Conservation (phyloP, 1,140 invertebrate species). For the Megalonaias nervosa region DNA sequence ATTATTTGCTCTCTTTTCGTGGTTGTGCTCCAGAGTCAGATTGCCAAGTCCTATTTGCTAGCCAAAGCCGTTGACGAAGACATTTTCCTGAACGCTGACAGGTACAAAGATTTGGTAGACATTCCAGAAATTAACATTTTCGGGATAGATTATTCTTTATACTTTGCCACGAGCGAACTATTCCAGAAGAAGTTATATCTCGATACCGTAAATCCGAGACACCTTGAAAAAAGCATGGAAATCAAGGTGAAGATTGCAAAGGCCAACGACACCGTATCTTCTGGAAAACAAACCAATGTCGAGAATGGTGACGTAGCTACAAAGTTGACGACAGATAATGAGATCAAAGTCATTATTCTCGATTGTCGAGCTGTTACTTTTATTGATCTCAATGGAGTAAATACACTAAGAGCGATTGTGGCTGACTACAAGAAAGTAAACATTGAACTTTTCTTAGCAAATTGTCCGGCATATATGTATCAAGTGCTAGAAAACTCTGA, state of each 20-base stretch:
- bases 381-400: conserved; percentile 61
- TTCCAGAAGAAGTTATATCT: conserved; percentile 58
- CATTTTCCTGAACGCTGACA: conserved; percentile 25
- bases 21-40: conserved; percentile 50
- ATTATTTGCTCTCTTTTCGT: conserved; percentile 51
- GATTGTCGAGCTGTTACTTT: conserved; percentile 63
- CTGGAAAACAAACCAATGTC: neutral
- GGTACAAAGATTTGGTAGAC: conserved; percentile 73
- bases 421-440: conserved; percentile 37
- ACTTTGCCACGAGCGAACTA: conserved; percentile 66
- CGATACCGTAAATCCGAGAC: conserved; percentile 31
- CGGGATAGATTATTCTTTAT: conserved; percentile 60
- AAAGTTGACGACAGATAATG: conserved; percentile 8
- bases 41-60: conserved; percentile 25
- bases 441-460: conserved; percentile 26
- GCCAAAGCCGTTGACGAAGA: conserved; percentile 38
- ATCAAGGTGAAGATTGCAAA: neutral
- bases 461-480: neutral
- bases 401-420: conserved; percentile 48
- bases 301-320: conserved; percentile 13
- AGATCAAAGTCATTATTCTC: conserved; percentile 45
- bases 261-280: neutral
- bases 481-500: neutral
- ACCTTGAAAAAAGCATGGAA: conserved; percentile 8
- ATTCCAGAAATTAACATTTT: conserved; percentile 69